These are phyloP conservation scores for Willisornis vidua DNA, from an alignment of 2,113 vertebrate species.

Conservation along the genomic window DNA sequence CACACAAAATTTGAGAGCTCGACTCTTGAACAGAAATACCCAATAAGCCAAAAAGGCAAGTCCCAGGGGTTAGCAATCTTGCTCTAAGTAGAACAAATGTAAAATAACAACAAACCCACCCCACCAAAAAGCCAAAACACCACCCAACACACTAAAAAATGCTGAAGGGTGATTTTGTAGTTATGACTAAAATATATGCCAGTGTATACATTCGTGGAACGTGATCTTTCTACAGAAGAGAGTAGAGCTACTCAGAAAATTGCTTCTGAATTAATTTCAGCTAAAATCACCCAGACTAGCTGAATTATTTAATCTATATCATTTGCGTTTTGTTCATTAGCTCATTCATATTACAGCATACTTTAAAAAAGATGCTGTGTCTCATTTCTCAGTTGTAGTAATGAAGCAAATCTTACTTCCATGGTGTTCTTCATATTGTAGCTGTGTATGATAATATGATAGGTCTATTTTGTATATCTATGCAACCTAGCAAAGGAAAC, in stretches of 20 bases:
- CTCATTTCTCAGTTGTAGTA: not conserved
- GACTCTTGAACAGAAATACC: not conserved
- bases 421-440: not conserved
- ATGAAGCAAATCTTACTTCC: not conserved
- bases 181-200: not conserved
- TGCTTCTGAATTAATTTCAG: not conserved
- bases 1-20: not conserved
- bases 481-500: not conserved
- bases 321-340: not conserved
- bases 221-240: not conserved
- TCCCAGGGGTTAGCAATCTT: fast-evolving
- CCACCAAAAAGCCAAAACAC: not conserved
- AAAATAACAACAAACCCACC: not conserved
- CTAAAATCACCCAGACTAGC: not conserved
- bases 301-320: not conserved
- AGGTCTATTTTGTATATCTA: not conserved
- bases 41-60: not conserved
- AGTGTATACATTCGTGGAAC: not conserved
- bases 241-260: not conserved
- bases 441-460: not conserved
- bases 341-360: not conserved
- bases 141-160: not conserved
- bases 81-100: fast-evolving
- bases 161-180: not conserved
- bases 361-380: not conserved